A percentile compares a stretch with the other conserved stretches of the same genome.
phyloP scores from a whole-genome alignment of 2,888 invertebrate genomes.

The Laspeyria flexula region DNA sequence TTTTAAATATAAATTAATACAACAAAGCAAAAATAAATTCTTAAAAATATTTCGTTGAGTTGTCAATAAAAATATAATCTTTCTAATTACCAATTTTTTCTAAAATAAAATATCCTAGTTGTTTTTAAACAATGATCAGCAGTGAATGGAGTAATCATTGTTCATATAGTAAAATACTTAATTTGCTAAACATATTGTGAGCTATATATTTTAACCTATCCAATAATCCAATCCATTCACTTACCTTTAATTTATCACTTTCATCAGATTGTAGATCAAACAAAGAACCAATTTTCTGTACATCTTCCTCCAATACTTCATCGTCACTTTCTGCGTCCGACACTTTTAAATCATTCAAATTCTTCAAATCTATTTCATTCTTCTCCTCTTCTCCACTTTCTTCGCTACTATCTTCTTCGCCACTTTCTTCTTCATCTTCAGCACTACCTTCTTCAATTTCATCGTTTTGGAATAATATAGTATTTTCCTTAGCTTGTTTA shows the following conservation, averaged over 20 bases:
- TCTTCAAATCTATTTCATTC: slow-evolving; percentile 44
- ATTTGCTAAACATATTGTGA: no score
- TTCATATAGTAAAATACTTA: no score
- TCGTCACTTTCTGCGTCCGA: slow-evolving; percentile 71
- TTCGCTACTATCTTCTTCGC: slow-evolving; percentile 37
- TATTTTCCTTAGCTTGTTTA: slow-evolving; percentile 8
- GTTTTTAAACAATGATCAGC: no score
- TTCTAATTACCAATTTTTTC: no score
- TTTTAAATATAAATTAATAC: no score
- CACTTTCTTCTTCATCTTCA: slow-evolving; percentile 30
- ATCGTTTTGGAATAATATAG: slow-evolving; percentile 32
- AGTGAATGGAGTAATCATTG: no score
- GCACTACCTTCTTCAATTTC: slow-evolving; percentile 29
- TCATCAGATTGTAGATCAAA: slow-evolving; percentile 67
- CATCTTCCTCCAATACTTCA: slow-evolving; percentile 49
- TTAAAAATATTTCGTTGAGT: no score
- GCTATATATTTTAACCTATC: no score
- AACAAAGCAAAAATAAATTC: no score
- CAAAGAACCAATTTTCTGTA: slow-evolving; percentile 60
- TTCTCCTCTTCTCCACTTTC: slow-evolving; percentile 36
- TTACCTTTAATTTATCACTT: slow-evolving; percentile 73
- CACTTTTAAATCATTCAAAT: slow-evolving; percentile 81
- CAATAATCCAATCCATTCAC: no score
- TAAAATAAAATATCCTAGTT: no score
- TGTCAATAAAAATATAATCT: no score